A percentile compares a stretch with the other conserved stretches of the same genome.
These are phyloP conservation scores for Tiliqua scincoides DNA, from an alignment of 2,113 vertebrate species.

Conservation along the genomic window DNA sequence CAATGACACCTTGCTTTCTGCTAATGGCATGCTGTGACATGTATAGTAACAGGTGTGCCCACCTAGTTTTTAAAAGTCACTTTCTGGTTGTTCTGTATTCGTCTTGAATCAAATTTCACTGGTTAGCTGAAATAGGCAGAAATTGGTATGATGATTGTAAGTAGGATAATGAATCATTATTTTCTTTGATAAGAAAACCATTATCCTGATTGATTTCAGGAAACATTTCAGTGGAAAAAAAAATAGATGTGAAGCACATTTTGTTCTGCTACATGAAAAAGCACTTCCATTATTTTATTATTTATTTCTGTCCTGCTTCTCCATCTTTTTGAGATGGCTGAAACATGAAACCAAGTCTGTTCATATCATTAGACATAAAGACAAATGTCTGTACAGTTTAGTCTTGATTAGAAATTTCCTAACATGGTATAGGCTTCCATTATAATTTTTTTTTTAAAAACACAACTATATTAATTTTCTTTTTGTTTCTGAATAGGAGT, in stretches of 20 bases:
- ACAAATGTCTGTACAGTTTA: background rate
- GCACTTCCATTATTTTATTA: background rate
- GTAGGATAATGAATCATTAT: background rate
- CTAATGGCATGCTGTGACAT: background rate
- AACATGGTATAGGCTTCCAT: background rate
- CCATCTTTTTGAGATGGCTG: background rate
- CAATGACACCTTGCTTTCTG: constrained; percentile 9
- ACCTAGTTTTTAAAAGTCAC: background rate
- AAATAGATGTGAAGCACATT: background rate
- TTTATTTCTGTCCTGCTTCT: background rate
- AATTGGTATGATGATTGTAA: background rate
- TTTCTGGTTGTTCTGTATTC: background rate
- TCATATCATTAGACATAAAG: background rate
- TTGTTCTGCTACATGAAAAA: constrained; percentile 2
- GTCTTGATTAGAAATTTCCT: background rate
- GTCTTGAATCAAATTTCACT: background rate
- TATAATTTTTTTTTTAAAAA: background rate
- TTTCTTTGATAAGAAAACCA: background rate
- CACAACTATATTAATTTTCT: background rate
- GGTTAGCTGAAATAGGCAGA: background rate
- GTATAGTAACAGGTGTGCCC: background rate
- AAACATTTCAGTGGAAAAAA: background rate
- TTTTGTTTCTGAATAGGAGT: background rate
- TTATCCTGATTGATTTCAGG: constrained; percentile 6
- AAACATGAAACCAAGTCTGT: constrained; percentile 8